Evolutionary conservation across 2,888 invertebrate species (phyloP).

Genomic region (Tetragonula carbonaria): DNA sequence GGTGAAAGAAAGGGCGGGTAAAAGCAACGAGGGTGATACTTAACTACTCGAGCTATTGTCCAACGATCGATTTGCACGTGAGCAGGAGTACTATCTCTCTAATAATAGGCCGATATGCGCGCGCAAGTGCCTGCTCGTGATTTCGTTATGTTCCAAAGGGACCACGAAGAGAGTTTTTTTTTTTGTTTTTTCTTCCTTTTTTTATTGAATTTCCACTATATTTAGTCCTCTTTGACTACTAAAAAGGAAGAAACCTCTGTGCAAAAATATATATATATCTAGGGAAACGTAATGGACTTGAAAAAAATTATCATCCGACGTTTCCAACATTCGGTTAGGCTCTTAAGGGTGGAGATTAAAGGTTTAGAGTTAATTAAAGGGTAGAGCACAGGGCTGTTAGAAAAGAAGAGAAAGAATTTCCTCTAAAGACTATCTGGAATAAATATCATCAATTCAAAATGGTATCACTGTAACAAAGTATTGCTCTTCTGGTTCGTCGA

Average conservation of each 20-base stretch:
- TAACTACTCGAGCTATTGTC: constrained; percentile 67
- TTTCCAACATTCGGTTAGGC: not conserved
- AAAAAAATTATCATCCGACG: not conserved
- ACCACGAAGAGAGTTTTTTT: constrained; percentile 3
- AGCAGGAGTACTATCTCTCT: constrained; percentile 52
- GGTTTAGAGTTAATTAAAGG: not conserved
- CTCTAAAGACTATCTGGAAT: not conserved
- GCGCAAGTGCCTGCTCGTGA: constrained; percentile 42
- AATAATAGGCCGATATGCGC: constrained; percentile 56
- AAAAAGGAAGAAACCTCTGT: not conserved
- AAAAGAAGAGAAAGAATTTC: not conserved
- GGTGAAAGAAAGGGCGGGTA: not conserved
- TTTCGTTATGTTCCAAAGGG: constrained; percentile 28
- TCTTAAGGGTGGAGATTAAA: not conserved
- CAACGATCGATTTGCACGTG: constrained; percentile 68
- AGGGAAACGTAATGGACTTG: not conserved
- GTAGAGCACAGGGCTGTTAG: not conserved
- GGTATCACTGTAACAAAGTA: too few relatives aligned
- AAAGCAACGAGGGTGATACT: constrained; percentile 64
- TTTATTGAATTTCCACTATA: not conserved
- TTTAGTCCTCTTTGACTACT: not conserved
- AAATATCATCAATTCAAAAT: too few relatives aligned
- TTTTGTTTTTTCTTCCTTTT: too few relatives aligned
- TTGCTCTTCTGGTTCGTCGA: too few relatives aligned
- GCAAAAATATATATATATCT: not conserved